Conservation (phyloP, 2,888 invertebrate species). For the Drosophila barbarae region DNA sequence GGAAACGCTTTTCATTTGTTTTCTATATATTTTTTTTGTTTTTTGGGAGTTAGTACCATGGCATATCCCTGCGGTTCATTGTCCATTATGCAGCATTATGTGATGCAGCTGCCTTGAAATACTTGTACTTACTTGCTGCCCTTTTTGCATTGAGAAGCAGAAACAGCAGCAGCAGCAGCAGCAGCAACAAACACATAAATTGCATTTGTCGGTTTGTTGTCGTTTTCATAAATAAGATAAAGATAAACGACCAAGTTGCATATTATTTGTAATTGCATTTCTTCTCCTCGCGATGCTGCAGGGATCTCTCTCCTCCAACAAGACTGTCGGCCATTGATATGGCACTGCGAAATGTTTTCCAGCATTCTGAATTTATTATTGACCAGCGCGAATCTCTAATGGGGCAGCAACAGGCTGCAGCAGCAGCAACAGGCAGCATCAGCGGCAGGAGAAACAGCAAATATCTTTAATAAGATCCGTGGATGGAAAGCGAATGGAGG, state of each 20-base stretch:
- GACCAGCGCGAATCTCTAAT: constrained; percentile 61
- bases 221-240: constrained; percentile 77
- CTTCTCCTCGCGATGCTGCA: constrained; percentile 51
- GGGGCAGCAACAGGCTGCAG: constrained; percentile 34
- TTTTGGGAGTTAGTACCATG: constrained; percentile 46
- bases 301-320: constrained; percentile 31
- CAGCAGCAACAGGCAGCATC: not conserved
- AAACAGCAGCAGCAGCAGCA: constrained; percentile 23
- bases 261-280: constrained; percentile 79
- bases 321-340: constrained; percentile 62
- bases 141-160: constrained; percentile 62
- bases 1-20: constrained; percentile 52
- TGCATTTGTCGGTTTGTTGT: constrained; percentile 79
- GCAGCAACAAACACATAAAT: constrained; percentile 76
- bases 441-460: constrained; percentile 40
- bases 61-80: constrained; percentile 38
- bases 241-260: constrained; percentile 78
- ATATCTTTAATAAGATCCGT: constrained; percentile 54
- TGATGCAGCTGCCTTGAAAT: constrained; percentile 51
- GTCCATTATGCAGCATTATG: constrained; percentile 72
- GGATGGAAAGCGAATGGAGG: constrained; percentile 27
- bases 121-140: constrained; percentile 44
- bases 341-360: constrained; percentile 62
- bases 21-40: constrained; percentile 33
- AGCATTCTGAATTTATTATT: constrained; percentile 72